These are phyloP conservation scores for Eucidaris tribuloides DNA, from an alignment of 35 echinoderm and acorn worm genomes.

Conservation along the genomic window DNA sequence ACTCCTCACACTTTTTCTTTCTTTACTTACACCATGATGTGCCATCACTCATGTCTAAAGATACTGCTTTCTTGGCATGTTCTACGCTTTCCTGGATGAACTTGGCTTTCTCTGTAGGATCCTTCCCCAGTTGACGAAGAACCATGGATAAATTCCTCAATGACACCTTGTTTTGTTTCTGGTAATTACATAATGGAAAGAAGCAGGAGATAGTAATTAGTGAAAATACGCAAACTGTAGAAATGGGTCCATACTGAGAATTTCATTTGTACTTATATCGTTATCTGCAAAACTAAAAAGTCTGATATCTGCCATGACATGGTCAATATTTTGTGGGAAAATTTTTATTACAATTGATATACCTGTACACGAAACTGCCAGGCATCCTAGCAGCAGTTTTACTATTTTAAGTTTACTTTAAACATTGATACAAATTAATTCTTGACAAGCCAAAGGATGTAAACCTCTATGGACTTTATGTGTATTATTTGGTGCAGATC, in stretches of 20 bases:
- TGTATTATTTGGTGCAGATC: no score
- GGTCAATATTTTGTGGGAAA: not conserved
- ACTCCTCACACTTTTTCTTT: no score
- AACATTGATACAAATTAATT: no score
- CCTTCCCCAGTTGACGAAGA: slow-evolving; percentile 81
- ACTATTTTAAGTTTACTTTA: no score
- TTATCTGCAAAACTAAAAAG: no score
- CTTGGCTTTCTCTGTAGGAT: slow-evolving; percentile 48
- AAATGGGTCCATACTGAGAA: no score
- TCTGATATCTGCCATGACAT: not conserved
- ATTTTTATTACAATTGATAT: not conserved
- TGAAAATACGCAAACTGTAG: no score
- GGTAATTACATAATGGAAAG: not conserved
- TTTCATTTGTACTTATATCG: no score
- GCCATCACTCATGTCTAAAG: slow-evolving; percentile 85
- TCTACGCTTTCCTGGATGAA: slow-evolving; percentile 83
- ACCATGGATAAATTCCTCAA: slow-evolving; percentile 97
- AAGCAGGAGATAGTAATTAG: not conserved
- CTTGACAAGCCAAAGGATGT: no score
- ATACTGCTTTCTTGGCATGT: slow-evolving; percentile 81
- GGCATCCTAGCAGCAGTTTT: no score
- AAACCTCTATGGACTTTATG: no score
- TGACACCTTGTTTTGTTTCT: slow-evolving; percentile 86
- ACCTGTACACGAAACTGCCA: not conserved
- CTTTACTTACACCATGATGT: slow-evolving; percentile 99